These are phyloP conservation scores for Melipona bicolor DNA, from an alignment of 2,888 invertebrate genomes.

Conservation along the genomic window DNA sequence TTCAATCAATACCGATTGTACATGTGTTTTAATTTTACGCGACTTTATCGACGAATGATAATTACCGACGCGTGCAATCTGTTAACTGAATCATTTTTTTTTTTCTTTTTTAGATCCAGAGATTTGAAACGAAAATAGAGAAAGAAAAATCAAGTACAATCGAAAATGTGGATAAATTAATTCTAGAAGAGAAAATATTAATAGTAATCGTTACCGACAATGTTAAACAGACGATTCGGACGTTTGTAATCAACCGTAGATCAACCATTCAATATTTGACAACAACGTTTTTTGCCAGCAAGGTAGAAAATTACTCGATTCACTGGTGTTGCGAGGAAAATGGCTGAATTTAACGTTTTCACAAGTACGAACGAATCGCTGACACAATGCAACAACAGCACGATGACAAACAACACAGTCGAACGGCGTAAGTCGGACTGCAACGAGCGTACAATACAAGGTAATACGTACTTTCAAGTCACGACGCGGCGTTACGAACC, in stretches of 20 bases:
- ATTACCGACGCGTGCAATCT: no score
- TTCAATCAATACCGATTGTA: no score
- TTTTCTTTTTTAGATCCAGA: no score
- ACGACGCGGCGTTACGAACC: background rate
- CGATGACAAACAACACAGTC: background rate
- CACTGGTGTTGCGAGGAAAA: no score
- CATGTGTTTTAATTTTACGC: background rate
- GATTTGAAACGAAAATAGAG: no score
- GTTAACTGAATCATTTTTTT: no score
- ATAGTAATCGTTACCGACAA: no score
- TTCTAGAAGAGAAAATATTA: no score
- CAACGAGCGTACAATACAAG: background rate
- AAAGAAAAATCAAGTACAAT: no score
- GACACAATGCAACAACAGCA: background rate
- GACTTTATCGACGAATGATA: no score
- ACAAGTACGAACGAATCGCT: background rate
- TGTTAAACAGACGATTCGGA: background rate
- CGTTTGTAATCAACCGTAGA: background rate
- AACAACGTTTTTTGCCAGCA: background rate
- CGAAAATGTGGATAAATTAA: no score
- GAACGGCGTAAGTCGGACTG: background rate
- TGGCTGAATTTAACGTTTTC: no score
- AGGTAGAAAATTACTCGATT: background rate
- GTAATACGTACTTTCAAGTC: slow-evolving; percentile 1
- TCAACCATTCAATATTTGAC: background rate